A percentile compares a stretch with the other conserved stretches of the same genome.
Evolutionary conservation across 2,888 invertebrate genomes (phyloP).

Genomic region (Corbicula japonica): DNA sequence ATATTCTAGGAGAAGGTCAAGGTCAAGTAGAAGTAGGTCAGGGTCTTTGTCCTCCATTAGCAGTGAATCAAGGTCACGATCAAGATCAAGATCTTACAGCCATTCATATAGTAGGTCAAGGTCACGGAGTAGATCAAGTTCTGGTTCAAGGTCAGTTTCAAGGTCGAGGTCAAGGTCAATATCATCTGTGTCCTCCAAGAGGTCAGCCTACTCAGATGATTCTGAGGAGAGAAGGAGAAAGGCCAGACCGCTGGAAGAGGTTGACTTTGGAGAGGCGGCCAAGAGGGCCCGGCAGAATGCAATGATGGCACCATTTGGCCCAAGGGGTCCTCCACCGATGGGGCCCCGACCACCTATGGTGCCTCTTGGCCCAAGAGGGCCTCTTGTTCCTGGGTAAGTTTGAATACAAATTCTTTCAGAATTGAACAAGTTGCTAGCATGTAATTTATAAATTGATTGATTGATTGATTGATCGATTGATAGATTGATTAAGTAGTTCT

Average conservation of each 20-base stretch:
- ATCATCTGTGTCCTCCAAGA: slow-evolving; percentile 51
- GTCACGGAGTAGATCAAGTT: slow-evolving; percentile 54
- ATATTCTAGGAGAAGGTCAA: slow-evolving; percentile 39
- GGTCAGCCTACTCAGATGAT: slow-evolving; percentile 53
- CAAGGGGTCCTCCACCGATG: slow-evolving; percentile 57
- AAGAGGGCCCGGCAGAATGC: slow-evolving; percentile 65
- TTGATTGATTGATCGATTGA: no score
- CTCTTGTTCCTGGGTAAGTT: slow-evolving; percentile 59
- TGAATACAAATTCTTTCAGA: no score
- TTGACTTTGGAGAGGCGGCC: slow-evolving; percentile 83
- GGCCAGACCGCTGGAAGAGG: slow-evolving; percentile 73
- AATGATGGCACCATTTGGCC: slow-evolving; percentile 56
- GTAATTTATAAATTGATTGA: no score
- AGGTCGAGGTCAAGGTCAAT: slow-evolving; percentile 61
- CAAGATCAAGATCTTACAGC: slow-evolving; percentile 46
- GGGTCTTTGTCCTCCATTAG: slow-evolving; percentile 61
- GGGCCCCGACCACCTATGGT: slow-evolving; percentile 54
- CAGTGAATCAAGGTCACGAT: slow-evolving; percentile 62
- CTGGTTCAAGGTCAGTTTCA: slow-evolving; percentile 54
- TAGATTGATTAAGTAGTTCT: no score
- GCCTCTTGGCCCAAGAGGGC: slow-evolving; percentile 51
- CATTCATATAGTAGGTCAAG: slow-evolving; percentile 51
- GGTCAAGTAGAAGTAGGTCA: slow-evolving; percentile 39
- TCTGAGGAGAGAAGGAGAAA: slow-evolving; percentile 60
- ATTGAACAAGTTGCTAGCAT: no score